phyloP scores from a whole-genome alignment of 2,113 vertebrate species.

The Pao palembangensis region DNA sequence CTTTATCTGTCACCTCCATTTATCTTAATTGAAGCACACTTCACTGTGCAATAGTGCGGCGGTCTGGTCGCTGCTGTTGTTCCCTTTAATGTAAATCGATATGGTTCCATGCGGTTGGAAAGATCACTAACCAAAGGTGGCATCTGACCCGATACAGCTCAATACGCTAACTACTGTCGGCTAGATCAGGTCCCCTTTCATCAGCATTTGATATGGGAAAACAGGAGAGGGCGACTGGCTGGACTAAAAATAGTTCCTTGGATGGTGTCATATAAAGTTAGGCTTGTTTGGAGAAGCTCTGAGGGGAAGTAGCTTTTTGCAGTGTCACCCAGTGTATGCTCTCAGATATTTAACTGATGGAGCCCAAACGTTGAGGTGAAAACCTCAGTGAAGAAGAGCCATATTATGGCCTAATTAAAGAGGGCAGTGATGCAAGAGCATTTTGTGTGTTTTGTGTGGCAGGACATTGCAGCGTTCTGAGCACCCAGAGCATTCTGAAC shows the following conservation, averaged over 20 bases:
- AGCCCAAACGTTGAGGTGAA: background rate
- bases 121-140: conserved; percentile 65
- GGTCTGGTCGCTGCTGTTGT: conserved; percentile 42
- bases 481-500: conserved; percentile 52
- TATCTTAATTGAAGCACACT: conserved; percentile 49
- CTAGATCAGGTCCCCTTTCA: conserved; percentile 65
- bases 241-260: conserved; percentile 52
- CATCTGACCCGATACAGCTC: conserved; percentile 65
- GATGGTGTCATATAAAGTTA: conserved; percentile 53
- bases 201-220: conserved; percentile 56
- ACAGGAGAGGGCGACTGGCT: conserved; percentile 29
- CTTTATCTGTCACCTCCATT: conserved; percentile 58
- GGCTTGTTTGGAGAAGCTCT: conserved; percentile 28
- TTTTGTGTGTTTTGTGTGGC: conserved; percentile 18
- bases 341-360: background rate
- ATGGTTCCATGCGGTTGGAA: conserved; percentile 66
- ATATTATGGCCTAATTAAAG: conserved; percentile 22
- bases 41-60: conserved; percentile 30
- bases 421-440: background rate
- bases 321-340: background rate
- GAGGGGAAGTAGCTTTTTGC: background rate
- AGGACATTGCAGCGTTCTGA: conserved; percentile 20
- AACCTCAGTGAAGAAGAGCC: conserved; percentile 4
- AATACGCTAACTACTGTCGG: conserved; percentile 52
- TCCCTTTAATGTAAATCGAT: conserved; percentile 65